These are phyloP conservation scores for Agonum fuliginosum DNA, from an alignment of 2,888 invertebrate genomes.

Conservation along the genomic window DNA sequence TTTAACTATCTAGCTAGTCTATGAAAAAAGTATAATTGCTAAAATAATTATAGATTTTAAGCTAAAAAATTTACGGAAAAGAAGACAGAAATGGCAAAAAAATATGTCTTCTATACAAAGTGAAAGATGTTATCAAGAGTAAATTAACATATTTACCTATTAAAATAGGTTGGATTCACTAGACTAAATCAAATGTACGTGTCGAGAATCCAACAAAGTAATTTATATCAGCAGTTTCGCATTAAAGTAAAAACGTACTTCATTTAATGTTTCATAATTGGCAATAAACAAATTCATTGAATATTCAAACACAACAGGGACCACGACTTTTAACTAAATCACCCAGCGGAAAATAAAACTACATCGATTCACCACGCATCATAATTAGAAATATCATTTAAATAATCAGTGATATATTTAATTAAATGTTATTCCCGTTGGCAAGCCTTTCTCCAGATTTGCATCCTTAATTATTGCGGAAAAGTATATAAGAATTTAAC, in stretches of 20 bases:
- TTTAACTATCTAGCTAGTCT: too few species aligned
- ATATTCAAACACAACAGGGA: constrained; percentile 18
- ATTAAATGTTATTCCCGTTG: constrained; percentile 1
- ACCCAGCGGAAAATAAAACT: constrained; percentile 20
- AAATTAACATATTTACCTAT: constrained; percentile 45
- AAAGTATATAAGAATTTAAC: too few species aligned
- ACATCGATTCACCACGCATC: neutral
- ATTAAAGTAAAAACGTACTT: constrained; percentile 39
- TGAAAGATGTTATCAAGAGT: neutral
- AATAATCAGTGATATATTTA: constrained; percentile 32
- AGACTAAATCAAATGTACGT: constrained; percentile 56
- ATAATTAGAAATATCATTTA: constrained; percentile 9
- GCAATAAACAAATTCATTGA: constrained; percentile 51
- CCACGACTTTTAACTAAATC: constrained; percentile 26
- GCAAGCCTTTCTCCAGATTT: neutral
- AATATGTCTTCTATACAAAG: neutral
- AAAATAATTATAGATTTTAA: too few species aligned
- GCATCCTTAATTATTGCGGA: neutral
- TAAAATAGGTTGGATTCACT: constrained; percentile 50
- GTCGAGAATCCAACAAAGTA: constrained; percentile 40
- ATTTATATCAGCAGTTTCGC: constrained; percentile 49
- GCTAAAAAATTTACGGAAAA: too few species aligned
- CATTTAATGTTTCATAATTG: constrained; percentile 49
- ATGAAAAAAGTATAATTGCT: too few species aligned
- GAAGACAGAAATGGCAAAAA: neutral